Percentiles rank a stretch among this genome's conserved stretches.
phyloP scores from a whole-genome alignment of 2,797 vertebrate genomes.

The Falco concolor region DNA sequence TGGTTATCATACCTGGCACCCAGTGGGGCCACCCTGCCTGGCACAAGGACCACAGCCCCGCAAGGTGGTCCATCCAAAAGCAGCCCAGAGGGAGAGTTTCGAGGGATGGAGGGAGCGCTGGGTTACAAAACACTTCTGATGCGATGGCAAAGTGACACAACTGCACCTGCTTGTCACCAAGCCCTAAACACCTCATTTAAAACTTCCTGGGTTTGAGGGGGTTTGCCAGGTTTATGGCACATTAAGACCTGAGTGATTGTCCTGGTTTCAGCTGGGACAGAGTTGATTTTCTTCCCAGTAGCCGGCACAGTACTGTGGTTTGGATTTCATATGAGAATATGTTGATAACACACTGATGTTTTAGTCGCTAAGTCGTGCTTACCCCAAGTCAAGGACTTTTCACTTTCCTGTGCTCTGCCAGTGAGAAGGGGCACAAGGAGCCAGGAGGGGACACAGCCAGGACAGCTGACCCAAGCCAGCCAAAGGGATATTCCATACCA shows the following conservation, averaged over 20 bases:
- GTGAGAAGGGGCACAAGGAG: too few relatives aligned
- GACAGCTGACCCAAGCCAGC: too few relatives aligned
- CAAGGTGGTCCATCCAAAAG: neutral
- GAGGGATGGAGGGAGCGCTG: neutral
- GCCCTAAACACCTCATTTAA: neutral
- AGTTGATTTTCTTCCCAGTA: too few relatives aligned
- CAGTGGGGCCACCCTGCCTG: neutral
- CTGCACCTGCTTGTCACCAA: neutral
- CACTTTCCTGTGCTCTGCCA: too few relatives aligned
- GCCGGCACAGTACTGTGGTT: too few relatives aligned
- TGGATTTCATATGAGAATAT: too few relatives aligned
- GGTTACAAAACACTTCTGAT: neutral
- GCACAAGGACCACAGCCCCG: neutral
- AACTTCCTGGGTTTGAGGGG: neutral
- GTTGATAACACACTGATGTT: too few relatives aligned
- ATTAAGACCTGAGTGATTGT: neutral
- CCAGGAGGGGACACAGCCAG: too few relatives aligned
- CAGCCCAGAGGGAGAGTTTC: neutral
- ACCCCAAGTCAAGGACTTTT: too few relatives aligned
- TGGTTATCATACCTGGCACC: neutral
- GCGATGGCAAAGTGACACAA: neutral
- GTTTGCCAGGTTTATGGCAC: neutral
- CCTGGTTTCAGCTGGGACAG: too few relatives aligned
- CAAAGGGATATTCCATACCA: too few relatives aligned
- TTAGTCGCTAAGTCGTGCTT: too few relatives aligned